phyloP scores from a whole-genome alignment of 2,888 invertebrate species.

The Hirudinaria manillensis region DNA sequence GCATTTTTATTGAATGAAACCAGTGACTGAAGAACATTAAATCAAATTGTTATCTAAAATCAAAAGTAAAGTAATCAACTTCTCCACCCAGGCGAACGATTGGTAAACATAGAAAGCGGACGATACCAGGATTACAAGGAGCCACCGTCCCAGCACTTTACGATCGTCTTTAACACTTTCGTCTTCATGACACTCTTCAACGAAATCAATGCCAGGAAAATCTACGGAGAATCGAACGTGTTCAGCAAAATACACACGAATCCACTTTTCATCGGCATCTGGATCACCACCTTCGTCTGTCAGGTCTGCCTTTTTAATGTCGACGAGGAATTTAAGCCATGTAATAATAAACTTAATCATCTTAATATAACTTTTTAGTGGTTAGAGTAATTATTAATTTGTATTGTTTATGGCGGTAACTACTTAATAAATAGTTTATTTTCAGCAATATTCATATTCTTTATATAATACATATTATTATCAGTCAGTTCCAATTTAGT shows the following conservation, averaged over 20 bases:
- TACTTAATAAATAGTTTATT: background rate
- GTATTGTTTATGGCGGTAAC: background rate
- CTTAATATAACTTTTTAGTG: background rate
- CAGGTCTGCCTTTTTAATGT: constrained; percentile 71
- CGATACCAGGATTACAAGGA: constrained; percentile 61
- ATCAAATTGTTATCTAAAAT: too few species aligned
- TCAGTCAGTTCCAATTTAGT: too few species aligned
- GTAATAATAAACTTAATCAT: too few species aligned
- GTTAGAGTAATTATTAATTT: background rate
- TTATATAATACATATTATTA: too few species aligned
- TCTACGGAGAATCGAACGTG: constrained; percentile 97
- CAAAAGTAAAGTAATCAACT: background rate
- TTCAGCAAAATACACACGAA: constrained; percentile 93
- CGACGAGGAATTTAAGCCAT: too few species aligned
- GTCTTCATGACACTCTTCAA: constrained; percentile 99
- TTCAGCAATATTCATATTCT: too few species aligned
- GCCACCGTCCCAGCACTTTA: constrained; percentile 92
- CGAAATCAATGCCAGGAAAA: constrained; percentile 98
- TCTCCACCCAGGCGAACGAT: constrained; percentile 67
- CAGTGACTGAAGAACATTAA: too few species aligned
- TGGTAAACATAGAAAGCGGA: constrained; percentile 90
- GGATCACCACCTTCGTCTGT: constrained; percentile 86
- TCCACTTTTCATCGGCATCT: constrained; percentile 95
- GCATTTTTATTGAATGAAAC: too few species aligned
- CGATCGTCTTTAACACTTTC: constrained; percentile 98